Conservation (phyloP, 2,113 vertebrate genomes). For the Neogobius melanostomus region DNA sequence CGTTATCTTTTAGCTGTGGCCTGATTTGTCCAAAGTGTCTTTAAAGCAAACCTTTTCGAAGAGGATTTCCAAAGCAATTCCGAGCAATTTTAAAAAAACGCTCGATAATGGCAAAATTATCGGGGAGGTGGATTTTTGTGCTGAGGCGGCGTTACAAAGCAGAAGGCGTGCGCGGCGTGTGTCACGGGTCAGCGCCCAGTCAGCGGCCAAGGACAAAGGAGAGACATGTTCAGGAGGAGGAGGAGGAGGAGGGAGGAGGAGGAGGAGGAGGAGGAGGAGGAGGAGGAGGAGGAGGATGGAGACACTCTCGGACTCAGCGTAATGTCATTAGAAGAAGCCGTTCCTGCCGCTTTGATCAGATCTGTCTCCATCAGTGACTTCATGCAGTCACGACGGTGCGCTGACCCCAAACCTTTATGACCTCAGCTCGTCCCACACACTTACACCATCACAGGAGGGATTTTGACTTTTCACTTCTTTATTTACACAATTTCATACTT, state of each 20-base stretch:
- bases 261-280: no score
- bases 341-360: slow-evolving; percentile 58
- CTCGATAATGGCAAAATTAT: slow-evolving; percentile 12
- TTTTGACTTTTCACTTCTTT: no score
- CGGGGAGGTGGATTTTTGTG: neutral
- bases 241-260: no score
- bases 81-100: neutral
- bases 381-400: neutral
- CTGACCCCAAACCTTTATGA: no score
- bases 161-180: slow-evolving; percentile 18
- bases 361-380: slow-evolving; percentile 52
- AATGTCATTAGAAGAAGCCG: slow-evolving; percentile 58
- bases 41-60: no score
- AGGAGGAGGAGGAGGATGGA: neutral
- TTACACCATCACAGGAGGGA: no score
- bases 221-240: slow-evolving; percentile 21
- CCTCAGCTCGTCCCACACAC: no score
- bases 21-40: neutral
- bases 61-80: no score
- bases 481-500: no score
- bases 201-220: slow-evolving; percentile 52
- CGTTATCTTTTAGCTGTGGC: neutral
- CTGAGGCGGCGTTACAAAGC: neutral
- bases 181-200: slow-evolving; percentile 58
- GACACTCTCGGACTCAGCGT: slow-evolving; percentile 26